Base-by-base conservation (phyloP, 2,797 vertebrate genomes). In the Tachyglossus aculeatus region DNA sequence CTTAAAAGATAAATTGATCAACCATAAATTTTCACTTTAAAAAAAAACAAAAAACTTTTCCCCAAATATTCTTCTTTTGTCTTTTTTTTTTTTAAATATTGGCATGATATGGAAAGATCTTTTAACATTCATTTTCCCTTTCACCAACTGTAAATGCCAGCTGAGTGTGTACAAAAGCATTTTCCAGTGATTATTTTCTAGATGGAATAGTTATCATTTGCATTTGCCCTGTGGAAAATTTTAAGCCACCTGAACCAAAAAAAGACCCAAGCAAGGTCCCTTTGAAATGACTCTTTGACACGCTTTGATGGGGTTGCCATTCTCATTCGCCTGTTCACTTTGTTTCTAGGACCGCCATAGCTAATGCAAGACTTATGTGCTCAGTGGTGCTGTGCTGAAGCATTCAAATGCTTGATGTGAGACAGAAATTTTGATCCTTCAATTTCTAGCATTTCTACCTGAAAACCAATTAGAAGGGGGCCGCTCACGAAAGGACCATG, bases 221-320 rank as follows among this genome's bases (percentile, higher is more conserved):
- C 56, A 34, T 80, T 52, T 83, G 63, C 39, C 63, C 71, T 54
- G 72, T 72, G 82, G 86, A 71, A 56, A 81, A 67, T 79, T 78
- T 75, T 81, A 90, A 86, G 81, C 55, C 69, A 80, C 69, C 71
- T 84, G 87, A 84, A 87, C 77, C 77, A 70, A 84, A 85, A n/a
- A 81, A 86, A 67, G 57, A 71, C 74, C 52, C 21, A 13, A 63
- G 33, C 7, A 64, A 33, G 63, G 76, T 54, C 71, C 66, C 45
- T 78, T 65, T 12, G 31, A 81, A 83, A 78, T 44, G 61, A 61
- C 45, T 67, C 48, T 37, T 69, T 78, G 78, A 82, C 80, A 71
- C 18, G 62, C 47, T 19, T 66, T 54, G 0, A 1, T 21, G 45
- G 70, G 48, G 67, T 77, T 73, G 67, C 67, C 67, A 77, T 61